A percentile compares a stretch with the other conserved stretches of the same genome.
Evolutionary conservation across 1,140 invertebrate genomes (phyloP).

Genomic region (Carposina sasakii): DNA sequence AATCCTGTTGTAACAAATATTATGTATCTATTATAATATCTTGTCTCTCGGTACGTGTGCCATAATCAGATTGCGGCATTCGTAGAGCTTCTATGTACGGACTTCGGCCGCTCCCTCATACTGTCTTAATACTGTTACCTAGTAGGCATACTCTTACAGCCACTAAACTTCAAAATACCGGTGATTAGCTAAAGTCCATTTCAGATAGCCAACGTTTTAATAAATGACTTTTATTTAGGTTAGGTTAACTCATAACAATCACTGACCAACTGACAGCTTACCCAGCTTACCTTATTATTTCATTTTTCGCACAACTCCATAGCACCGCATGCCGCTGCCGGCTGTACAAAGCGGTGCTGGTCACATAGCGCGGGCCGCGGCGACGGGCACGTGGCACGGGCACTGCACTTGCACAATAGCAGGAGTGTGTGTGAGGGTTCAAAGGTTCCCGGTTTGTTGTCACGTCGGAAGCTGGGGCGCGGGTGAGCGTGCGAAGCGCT

Average conservation of each 20-base stretch:
- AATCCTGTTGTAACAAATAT: too few species aligned
- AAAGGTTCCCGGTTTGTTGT: too few species aligned
- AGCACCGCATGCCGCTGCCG: constrained; percentile 30
- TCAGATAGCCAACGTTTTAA: too few species aligned
- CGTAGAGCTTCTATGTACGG: constrained; percentile 55
- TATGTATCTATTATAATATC: constrained; percentile 27
- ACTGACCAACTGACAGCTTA: too few species aligned
- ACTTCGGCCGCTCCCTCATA: constrained; percentile 59
- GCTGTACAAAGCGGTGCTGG: constrained; percentile 35
- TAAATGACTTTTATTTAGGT: too few species aligned
- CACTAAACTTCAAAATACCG: too few species aligned
- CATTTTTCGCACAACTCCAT: constrained; percentile 50
- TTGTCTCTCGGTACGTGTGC: constrained; percentile 56
- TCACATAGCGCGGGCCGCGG: constrained; percentile 38
- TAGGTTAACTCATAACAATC: too few species aligned
- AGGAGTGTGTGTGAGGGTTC: too few species aligned
- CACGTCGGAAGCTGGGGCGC: too few species aligned
- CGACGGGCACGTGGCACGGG: constrained; percentile 35
- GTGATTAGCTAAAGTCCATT: too few species aligned
- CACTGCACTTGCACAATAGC: constrained; percentile 43
- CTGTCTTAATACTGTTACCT: too few species aligned
- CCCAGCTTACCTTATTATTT: constrained; percentile 58
- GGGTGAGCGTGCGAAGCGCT: constrained; percentile 27
- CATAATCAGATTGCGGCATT: constrained; percentile 69
- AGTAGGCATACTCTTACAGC: too few species aligned